Evolutionary conservation across 2,888 invertebrate species (phyloP), one percentile per base, ranked within the genome.

Genomic region (Catocala nupta): DNA sequence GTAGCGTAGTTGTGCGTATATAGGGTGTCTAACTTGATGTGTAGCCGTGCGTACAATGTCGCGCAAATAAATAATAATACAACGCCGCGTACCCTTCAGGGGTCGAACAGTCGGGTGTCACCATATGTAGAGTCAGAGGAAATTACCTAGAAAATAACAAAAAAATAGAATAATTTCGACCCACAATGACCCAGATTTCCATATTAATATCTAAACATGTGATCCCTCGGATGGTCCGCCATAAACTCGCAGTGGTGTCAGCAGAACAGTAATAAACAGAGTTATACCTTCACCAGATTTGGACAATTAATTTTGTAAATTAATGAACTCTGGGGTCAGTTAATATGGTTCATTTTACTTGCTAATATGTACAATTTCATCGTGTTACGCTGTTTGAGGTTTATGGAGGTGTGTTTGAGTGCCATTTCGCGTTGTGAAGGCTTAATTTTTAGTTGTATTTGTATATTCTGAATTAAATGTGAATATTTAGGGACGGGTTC

Each of bases 251-350:
- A 12, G 9, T 16, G 16, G 16, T 47, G 47, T 16, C 47, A 47
- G 16, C 47, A 47, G 47, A 47, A 5, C 83, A 62, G 73, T 65
- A 65, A 62, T 83, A 81, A 85, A 84, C 81, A 73, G 65, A 73
- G 75, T 71, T 65, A 64, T 77, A 75, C 78, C 76, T 16, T 13
- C 45, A n/a, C 76, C 82, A 81, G 86, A 84, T 85, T 83, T 83
- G 70, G 53, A 64, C 75, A 82, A 83, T 85, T 84, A 83, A 83
- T 83, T 84, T 79, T 69, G 73, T 67, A 68, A 82, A 81, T 77
- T 78, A 78, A 78, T 73, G 76, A 66, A 70, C 71, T 54, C 42
- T 25, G 16, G 53, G 68, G 55, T 54, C 67, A 65, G 65, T 77
- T 75, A 62, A 77, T 77, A 66, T 70, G 47, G 48, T 48, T 61